Evolutionary conservation across 2,113 vertebrate species (phyloP).

Genomic region (Calypte anna): DNA sequence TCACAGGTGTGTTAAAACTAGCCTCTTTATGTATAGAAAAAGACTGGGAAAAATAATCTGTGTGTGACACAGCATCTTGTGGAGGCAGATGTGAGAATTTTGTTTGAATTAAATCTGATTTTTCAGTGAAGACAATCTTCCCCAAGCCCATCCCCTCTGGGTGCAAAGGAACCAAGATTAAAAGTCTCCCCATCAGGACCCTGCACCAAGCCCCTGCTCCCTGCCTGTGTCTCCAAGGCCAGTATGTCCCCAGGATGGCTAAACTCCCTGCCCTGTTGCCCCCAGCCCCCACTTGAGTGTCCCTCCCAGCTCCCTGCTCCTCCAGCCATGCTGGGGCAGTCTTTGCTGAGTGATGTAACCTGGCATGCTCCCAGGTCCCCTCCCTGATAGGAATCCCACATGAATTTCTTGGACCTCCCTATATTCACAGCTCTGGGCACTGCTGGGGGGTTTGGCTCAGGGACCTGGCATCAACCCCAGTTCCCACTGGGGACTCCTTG

Average conservation of each 20-base stretch:
- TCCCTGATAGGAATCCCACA: background rate
- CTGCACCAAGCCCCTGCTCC: fast-evolving
- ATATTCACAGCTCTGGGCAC: background rate
- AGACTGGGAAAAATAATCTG: background rate
- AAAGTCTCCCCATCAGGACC: background rate
- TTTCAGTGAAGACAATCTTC: background rate
- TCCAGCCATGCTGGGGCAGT: fast-evolving
- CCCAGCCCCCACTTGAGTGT: fast-evolving
- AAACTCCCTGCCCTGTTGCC: too few species aligned
- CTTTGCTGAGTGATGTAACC: background rate
- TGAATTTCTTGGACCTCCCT: background rate
- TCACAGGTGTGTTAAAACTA: background rate
- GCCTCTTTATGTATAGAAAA: background rate
- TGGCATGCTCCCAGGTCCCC: background rate
- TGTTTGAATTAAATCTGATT: background rate
- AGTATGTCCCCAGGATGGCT: fast-evolving
- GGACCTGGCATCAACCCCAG: fast-evolving
- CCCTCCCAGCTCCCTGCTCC: background rate
- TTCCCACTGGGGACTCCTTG: fast-evolving
- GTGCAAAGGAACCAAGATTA: background rate
- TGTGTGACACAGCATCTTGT: background rate
- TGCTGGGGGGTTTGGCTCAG: background rate
- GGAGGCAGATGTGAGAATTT: background rate
- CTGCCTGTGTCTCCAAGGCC: background rate
- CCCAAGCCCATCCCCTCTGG: background rate